These are phyloP conservation scores for Meiosimyza platycephala DNA, from an alignment of 2,888 invertebrate species.

Conservation along the genomic window DNA sequence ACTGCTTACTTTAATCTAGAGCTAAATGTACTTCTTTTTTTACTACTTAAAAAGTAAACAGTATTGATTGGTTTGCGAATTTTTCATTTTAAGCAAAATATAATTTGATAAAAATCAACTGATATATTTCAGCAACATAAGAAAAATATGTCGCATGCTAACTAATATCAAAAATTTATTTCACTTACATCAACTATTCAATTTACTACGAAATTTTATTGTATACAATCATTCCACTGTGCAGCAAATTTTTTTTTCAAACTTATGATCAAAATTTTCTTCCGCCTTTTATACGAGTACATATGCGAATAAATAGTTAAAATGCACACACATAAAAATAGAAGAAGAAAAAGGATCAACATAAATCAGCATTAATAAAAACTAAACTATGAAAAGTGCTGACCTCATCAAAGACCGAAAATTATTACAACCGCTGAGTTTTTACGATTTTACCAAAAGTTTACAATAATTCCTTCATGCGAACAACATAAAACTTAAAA, in stretches of 20 bases:
- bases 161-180: no score
- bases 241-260: not conserved
- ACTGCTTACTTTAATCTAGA: no score
- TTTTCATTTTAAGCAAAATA: no score
- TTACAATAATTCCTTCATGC: slow-evolving; percentile 34
- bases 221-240: not conserved
- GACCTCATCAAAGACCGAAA: slow-evolving; percentile 19
- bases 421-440: slow-evolving; percentile 24
- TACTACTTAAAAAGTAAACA: no score
- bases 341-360: slow-evolving; percentile 4
- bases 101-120: no score
- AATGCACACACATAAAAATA: not conserved
- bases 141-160: no score
- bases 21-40: no score
- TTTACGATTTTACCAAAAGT: slow-evolving; percentile 35
- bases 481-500: slow-evolving; percentile 32
- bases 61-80: no score
- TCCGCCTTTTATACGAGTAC: not conserved
- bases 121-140: no score
- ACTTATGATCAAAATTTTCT: not conserved
- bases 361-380: slow-evolving; percentile 42
- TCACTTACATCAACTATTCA: no score
- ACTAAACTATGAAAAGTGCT: slow-evolving; percentile 31
- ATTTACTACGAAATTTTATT: not conserved
- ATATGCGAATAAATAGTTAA: not conserved